Conservation (phyloP, 2,113 vertebrate species). For the Garra rufa region DNA sequence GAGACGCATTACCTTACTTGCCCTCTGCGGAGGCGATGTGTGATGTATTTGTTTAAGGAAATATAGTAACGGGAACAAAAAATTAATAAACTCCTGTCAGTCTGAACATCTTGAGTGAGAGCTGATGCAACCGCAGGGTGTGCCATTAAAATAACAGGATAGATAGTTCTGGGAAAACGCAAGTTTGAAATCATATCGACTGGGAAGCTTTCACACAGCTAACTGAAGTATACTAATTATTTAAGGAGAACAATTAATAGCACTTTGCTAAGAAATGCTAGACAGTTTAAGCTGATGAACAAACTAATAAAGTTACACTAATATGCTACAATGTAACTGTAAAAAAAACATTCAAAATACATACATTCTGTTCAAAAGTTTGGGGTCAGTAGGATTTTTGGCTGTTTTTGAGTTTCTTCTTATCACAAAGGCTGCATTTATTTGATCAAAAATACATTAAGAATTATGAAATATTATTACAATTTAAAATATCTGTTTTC, state of each 20-base stretch:
- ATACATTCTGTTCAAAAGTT: background rate
- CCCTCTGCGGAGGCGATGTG: conserved; percentile 51
- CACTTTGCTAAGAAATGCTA: background rate
- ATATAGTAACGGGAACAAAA: conserved; percentile 49
- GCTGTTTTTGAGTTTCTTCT: too few relatives aligned
- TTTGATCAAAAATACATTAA: background rate
- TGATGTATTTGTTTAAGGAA: conserved; percentile 59
- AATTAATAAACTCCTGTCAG: conserved; percentile 71
- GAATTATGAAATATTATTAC: background rate
- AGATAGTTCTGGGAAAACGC: conserved; percentile 35
- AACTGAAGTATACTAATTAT: background rate
- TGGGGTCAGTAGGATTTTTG: background rate
- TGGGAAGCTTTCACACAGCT: background rate
- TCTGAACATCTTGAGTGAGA: conserved; percentile 39
- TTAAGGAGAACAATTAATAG: background rate
- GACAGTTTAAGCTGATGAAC: background rate
- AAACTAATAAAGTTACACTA: background rate
- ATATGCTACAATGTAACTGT: background rate
- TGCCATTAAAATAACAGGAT: conserved; percentile 53
- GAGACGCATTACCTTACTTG: conserved; percentile 62
- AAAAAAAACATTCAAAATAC: background rate
- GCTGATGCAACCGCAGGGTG: conserved; percentile 60
- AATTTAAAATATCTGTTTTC: too few relatives aligned
- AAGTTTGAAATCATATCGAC: background rate
- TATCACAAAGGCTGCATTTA: background rate